Evolutionary conservation across 2,888 invertebrate genomes (phyloP).

Genomic region (Diarsia mendica): DNA sequence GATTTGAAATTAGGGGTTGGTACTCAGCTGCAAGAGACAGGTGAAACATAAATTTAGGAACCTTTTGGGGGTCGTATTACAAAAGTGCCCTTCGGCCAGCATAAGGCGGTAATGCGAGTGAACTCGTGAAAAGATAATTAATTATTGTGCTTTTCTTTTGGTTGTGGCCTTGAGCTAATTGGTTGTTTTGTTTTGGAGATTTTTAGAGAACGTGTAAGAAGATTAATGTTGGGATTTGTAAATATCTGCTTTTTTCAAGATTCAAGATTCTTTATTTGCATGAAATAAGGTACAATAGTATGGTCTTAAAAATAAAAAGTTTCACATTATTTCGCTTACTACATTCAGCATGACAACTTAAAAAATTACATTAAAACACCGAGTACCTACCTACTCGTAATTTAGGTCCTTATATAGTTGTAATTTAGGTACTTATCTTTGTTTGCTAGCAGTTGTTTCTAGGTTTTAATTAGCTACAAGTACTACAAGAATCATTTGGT

Average conservation of each 20-base stretch:
- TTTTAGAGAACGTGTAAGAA: conserved; percentile 7
- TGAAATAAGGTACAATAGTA: no score
- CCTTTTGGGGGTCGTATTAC: conserved; percentile 83
- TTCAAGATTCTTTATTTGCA: no score
- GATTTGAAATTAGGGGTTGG: conserved; percentile 81
- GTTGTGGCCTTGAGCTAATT: conserved; percentile 5
- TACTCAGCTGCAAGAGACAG: conserved; percentile 82
- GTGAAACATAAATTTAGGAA: conserved; percentile 83
- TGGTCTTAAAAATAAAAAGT: no score
- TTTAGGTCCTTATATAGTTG: no score
- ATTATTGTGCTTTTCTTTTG: conserved; percentile 60
- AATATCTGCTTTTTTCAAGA: background rate
- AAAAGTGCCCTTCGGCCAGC: conserved; percentile 78
- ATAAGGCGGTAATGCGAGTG: conserved; percentile 65
- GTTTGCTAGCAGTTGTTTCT: background rate
- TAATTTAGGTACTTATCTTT: no score
- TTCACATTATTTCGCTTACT: no score
- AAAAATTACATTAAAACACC: no score
- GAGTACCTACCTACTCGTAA: no score
- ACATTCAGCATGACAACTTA: no score
- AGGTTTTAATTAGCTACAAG: background rate
- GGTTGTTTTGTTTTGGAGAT: conserved; percentile 13
- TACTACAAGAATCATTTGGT: background rate
- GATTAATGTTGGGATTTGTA: background rate
- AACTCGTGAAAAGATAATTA: conserved; percentile 71